Base-by-base conservation (phyloP, 1,140 invertebrate genomes). In the Hylaeus anthracinus region DNA sequence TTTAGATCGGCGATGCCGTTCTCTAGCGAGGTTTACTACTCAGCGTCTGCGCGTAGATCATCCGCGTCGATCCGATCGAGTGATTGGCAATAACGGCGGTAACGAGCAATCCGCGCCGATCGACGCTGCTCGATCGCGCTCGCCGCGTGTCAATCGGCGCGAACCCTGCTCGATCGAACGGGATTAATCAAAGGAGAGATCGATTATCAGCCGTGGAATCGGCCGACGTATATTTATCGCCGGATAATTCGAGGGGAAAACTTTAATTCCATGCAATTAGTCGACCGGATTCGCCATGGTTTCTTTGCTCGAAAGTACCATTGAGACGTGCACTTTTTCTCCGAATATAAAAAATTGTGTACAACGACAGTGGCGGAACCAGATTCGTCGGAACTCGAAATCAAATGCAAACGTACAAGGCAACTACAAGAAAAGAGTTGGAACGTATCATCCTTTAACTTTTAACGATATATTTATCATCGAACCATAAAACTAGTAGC, bases 171-270 rank as follows among this genome's bases (percentile, higher is more conserved):
- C 65, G 65, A 77, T 69, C 55, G 53, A 15, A 45, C 48, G 45
- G 58, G 58, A 63, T 53, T 53, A 71, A 61, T 72, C 56, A 45
- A 15, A 45, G 55, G 45, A 53, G 56, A 78, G 67, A 72, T 72
- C 76, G 76, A 72, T 78, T 78, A 78, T 78, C 76, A 48, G 76
- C 10, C n/a, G 45, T 55, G 58, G 60, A 72, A 78, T 78, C 76
- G 67, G 12, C 37, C 26, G 41, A 63, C 48, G 45, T 72, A 67
- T 63, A 41, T 39, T 78, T 63, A 78, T 39, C 8, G 65, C 14
- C 3, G n/a, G 58, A 63, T 63, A 63, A 72, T 78, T 63, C 58
- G 15, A 4, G 37, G 39, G 66, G 56, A 63, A 72, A 74, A 73
- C 71, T 64, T 73, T 56, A 56, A 73, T 74, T 56, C 60, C 67